Evolutionary conservation across 2,797 vertebrate genomes (phyloP).

Genomic region (Sarcoramphus papa): DNA sequence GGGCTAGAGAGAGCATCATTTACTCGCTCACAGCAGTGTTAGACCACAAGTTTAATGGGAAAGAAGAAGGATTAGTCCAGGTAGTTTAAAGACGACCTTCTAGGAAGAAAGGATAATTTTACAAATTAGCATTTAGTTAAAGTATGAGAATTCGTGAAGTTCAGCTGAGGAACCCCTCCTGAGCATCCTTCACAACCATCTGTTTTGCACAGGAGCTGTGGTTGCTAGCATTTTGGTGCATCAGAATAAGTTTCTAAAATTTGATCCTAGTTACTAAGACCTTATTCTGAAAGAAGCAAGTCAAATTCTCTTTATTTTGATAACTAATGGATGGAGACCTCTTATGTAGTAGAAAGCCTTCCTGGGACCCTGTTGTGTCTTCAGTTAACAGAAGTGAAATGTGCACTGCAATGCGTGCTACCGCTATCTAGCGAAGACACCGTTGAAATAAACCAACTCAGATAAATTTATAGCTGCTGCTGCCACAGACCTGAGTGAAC

Average conservation of each 20-base stretch:
- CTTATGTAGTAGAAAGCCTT: not conserved
- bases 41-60: not conserved
- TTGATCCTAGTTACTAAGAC: not conserved
- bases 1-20: not conserved
- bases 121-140: not conserved
- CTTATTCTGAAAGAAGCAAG: not conserved
- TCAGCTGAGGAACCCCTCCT: not conserved
- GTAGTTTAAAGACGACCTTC: not conserved
- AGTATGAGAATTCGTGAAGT: not conserved
- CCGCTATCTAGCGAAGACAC: not conserved
- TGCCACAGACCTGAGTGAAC: not conserved
- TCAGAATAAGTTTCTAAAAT: not conserved
- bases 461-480: not conserved
- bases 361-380: not conserved
- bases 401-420: not conserved
- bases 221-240: not conserved
- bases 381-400: not conserved
- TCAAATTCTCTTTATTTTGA: not conserved
- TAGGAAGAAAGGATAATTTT: not conserved
- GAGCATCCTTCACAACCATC: not conserved
- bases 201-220: not conserved
- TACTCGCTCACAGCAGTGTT: not conserved
- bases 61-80: not conserved
- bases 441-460: not conserved
- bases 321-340: not conserved